Evolutionary conservation across 2,113 vertebrate species (phyloP).

Genomic region (Loxodonta africana): DNA sequence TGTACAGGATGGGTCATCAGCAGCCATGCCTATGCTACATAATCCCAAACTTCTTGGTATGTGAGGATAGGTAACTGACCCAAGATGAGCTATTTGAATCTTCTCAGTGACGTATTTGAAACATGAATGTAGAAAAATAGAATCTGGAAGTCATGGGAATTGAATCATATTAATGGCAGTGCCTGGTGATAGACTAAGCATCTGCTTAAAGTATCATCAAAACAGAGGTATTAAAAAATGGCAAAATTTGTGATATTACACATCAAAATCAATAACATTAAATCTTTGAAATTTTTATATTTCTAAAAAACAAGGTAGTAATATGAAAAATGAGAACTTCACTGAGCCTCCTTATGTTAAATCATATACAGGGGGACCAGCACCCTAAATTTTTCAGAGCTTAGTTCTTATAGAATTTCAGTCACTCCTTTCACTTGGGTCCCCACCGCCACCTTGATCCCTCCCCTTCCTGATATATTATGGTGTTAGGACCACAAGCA

Average conservation of each 20-base stretch:
- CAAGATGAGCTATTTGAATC: neutral
- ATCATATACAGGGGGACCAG: neutral
- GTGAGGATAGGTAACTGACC: neutral
- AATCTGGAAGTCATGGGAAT: neutral
- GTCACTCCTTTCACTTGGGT: neutral
- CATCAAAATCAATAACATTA: slow-evolving; percentile 16
- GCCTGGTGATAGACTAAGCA: neutral
- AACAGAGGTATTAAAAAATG: neutral
- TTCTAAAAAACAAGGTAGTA: neutral
- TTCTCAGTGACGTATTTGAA: neutral
- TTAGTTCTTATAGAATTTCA: neutral
- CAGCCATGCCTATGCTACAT: neutral
- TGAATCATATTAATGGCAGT: neutral
- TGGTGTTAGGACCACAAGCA: neutral
- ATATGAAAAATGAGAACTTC: neutral
- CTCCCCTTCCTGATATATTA: neutral
- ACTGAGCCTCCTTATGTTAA: neutral
- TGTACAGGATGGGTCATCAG: neutral
- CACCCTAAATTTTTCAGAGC: neutral
- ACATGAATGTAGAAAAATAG: neutral
- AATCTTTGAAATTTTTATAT: slow-evolving; percentile 12
- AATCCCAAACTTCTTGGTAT: neutral
- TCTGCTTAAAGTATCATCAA: neutral
- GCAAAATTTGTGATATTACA: neutral
- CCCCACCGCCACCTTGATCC: rapidly evolving